Evolutionary conservation across 2,888 invertebrate genomes (phyloP), one percentile per base, ranked within the genome.

Genomic region (Eretmocerus hayati): DNA sequence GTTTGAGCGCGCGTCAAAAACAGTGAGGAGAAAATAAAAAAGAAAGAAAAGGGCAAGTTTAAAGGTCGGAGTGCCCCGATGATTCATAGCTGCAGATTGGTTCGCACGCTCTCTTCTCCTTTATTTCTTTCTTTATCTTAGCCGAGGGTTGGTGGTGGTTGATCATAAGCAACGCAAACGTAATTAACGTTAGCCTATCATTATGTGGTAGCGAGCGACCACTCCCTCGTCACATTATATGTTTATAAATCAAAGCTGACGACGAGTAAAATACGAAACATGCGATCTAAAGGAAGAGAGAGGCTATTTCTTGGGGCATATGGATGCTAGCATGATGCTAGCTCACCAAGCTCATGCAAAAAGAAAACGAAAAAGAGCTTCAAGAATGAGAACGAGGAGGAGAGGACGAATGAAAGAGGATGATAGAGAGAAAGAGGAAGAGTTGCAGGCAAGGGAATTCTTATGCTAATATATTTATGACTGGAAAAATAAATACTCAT

Each of bases 391-490:
- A n/a, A n/a, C 33, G 33, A 33, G 33, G 33, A n/a, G n/a, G n/a
- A n/a, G n/a, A n/a, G n/a, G 33, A 33, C n/a, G 33, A n/a, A 36
- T 18, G 16, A 36, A 20, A 36, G 11, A 4, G 6, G 36, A 6
- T 6, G 26, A 38, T 4, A 32, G 22, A 31, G 46, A 46, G 31
- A 44, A 40, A 47, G 30, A 42, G 15, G 32, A 40, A 39, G 52
- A 52, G 44, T 51, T 45, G 57, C 71, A 71, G 71, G 71, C 71
- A 71, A 66, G 70, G 61, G 63, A 71, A 71, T 71, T 71, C 69
- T 71, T 71, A 71, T 71, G 71, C 71, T 71, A 71, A 71, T 71
- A 67, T 69, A 69, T 71, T 70, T 71, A 71, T 69, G 71, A 71
- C 68, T 64, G 63, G 68, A 69, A 66, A 69, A 71, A 71, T 67